Base-by-base conservation (phyloP, 2,797 vertebrate species). In the Allobates femoralis region DNA sequence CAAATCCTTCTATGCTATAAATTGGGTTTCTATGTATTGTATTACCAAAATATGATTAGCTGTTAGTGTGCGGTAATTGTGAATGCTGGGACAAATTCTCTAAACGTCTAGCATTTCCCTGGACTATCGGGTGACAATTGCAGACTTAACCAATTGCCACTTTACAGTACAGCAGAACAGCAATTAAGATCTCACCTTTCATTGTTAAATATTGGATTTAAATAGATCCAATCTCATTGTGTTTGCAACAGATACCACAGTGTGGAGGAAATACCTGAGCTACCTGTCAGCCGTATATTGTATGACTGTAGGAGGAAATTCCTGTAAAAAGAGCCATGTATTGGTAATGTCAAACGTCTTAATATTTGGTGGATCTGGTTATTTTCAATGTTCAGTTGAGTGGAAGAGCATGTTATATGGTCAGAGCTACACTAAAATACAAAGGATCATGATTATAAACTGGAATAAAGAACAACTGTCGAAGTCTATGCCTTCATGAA, bases 181-280 rank as follows among this genome's bases (percentile, higher is more conserved):
- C 87, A 91, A 89, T 90, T 89, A 91, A 81, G 76, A 81, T 86
- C 85, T 89, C 87, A 74, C 4, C 0, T 92, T 93, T 86, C 87
- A 83, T 81, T 87, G 75, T 67, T 41, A 91, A 83, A 55, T 82
- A 80, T 50, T 87, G 12, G 10, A 89, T 90, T 91, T 90, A 89
- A 91, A 85, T 75, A 53, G 58, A 74, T 81, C 74, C 75, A 67
- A 53, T 34, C 89, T 83, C 87, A 77, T 84, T 50, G 30, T 86
- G 78, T 58, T 50, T 88, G 37, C 88, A 92, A 41, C 10, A 81
- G 79, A 89, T 58, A 78, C 5, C 64, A 76, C 16, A 8, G 37
- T 41, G 79, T 66, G 83, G n/a, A 69, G 58, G 46, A 80, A 76
- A 85, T 85, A 75, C 83, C 11, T 74, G 26, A 81, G 78, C 87